Base-by-base conservation (phyloP, 2,888 invertebrate species). In the Drosophila colorata region DNA sequence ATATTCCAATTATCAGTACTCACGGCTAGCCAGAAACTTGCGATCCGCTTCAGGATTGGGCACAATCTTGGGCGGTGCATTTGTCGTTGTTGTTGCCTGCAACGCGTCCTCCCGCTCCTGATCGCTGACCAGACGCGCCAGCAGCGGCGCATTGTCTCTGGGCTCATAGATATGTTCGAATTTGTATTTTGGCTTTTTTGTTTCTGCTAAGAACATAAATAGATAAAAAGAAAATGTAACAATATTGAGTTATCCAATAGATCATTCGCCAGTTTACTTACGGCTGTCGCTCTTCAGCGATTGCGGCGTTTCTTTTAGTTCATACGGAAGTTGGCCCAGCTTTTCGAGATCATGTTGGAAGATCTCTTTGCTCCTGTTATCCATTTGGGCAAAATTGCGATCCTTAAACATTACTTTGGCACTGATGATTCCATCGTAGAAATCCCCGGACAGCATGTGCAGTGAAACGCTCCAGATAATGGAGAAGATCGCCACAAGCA, bases 391-490 rank as follows among this genome's bases (percentile, higher is more conserved):
- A 16, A 86, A 81, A 56, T 88, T 78, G 13, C 90, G 76, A 11
- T 88, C 77, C 28, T 78, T 83, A 69, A 90, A 90, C 46, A 71
- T 74, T 55, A 90, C 61, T 81, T 90, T 89, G 80, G 82, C 91
- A 88, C 91, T 90, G 31, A 90, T 80, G 44, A 90, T 81, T 55
- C 89, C 90, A 66, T 85, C 80, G 18, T 78, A 72, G 65, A 90
- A 85, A 59, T 91, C 91, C 23, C 87, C 84, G 4, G 91, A 88
- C 33, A 90, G 37, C 71, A 91, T 80, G 58, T 90, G 79, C 61
- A 91, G 65, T 1, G 90, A 80, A 40, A 91, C 60, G 41, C 87
- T 88, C 88, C 91, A 91, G 2, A 89, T 64, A 33, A 92, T 89
- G 40, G 92, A 91, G 60, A 80, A 84, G 28, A 83, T 74, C 2